Evolutionary conservation across 2,113 vertebrate species (phyloP), one percentile per base, ranked within the genome.

Genomic region (Coryphaenoides rupestris): DNA sequence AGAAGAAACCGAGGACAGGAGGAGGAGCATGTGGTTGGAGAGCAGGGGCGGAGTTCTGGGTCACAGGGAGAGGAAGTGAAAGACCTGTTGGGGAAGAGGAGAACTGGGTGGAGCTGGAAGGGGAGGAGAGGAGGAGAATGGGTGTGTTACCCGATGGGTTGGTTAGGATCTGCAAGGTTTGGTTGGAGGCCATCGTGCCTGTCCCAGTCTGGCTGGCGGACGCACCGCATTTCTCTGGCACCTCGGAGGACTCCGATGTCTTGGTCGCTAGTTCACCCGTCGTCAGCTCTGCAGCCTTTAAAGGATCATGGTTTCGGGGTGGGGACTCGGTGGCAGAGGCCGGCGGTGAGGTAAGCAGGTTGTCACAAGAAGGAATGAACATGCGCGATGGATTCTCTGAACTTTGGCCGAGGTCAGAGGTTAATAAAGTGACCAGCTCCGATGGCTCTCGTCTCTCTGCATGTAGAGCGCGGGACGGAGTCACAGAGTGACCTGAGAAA

Each of bases 1-100:
- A 19, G 84, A 68, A 24, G 88, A 72, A 4, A 87, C 63, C 7
- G 89, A 76, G 17, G 90, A 91, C 21, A 92, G 81, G 55, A 91
- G 85, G n/a, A 92, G 83, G 46, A 90, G 74, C 80, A 90, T 58
- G 1, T 85, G 74, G 15, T 79, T 56, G 12, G 89, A 84, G 74
- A n/a, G 80, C 49, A 60, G 63, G 66, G 0, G 78, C 66, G 10
- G 83, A 54, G 19, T 74, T 80, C 69, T 80, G 82, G 63, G 80
- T 23, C 2, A 89, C 74, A 5, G 87, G 69, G 21, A 89, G 62
- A 1, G 90, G 86, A 58, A 90, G 82, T 0, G 88, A 79, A 67
- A 90, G 80, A 63, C 84, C 56, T 28, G 85, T 23, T 0, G 83
- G 66, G 24, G 78, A 28, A 0, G 88, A 74, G 60, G 86, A 62